These are phyloP conservation scores for Ornithoptera priamus DNA, from an alignment of 2,888 invertebrate genomes.

Conservation along the genomic window DNA sequence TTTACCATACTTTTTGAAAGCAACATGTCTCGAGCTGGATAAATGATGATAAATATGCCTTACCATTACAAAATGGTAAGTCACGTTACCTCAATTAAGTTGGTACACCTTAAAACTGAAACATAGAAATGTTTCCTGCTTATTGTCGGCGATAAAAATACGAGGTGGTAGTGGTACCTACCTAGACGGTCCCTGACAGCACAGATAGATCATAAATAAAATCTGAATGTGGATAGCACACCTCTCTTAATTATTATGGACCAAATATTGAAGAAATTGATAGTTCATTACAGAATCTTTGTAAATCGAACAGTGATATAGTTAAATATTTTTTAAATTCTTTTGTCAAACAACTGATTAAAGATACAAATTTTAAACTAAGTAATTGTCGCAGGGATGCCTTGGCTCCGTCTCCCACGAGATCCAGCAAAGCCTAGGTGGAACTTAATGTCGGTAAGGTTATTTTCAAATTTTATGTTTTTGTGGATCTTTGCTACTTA, in stretches of 20 bases:
- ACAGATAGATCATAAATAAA: too few species aligned
- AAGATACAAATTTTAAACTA: not conserved
- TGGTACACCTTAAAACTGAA: too few species aligned
- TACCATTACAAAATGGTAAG: too few species aligned
- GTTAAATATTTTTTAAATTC: not conserved
- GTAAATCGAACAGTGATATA: not conserved
- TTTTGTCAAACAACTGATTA: not conserved
- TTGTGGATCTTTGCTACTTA: not conserved
- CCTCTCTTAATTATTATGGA: not conserved
- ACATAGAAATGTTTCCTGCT: too few species aligned
- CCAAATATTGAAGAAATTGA: not conserved
- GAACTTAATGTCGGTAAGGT: constrained; percentile 22
- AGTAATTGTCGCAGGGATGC: constrained; percentile 65
- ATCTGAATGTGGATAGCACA: not conserved
- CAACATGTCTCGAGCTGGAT: too few species aligned
- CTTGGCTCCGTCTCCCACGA: constrained; percentile 73
- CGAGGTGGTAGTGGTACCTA: too few species aligned
- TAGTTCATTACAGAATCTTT: too few species aligned
- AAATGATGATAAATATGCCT: too few species aligned
- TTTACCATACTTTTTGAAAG: too few species aligned
- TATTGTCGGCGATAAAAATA: too few species aligned
- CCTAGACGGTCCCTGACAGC: too few species aligned
- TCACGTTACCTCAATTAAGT: too few species aligned
- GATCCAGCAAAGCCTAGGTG: constrained; percentile 69
- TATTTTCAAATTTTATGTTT: not conserved